Evolutionary conservation across 2,888 invertebrate genomes (phyloP), one percentile per base, ranked within the genome.

Genomic region (Tanypteryx hageni): DNA sequence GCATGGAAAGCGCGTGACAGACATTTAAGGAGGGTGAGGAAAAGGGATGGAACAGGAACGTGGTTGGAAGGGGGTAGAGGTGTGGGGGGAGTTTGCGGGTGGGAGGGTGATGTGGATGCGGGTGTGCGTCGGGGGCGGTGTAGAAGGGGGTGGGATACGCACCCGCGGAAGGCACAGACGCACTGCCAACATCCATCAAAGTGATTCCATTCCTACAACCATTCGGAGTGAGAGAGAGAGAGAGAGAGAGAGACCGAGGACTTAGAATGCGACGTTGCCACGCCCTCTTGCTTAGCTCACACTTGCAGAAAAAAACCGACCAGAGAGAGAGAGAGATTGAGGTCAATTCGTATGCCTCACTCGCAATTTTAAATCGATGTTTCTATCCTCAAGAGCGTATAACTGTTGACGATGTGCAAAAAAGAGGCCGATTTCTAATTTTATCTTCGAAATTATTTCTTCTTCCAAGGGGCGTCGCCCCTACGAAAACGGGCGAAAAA

Each of bases 241-340:
- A 44, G 44, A 44, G 44, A 44, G 44, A 5, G 68, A 9, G 68
- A 11, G 27, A 27, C 76, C 76, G 27, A 44, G 44, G 76, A 76
- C 76, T 76, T 76, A 76, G 76, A 76, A 76, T 27, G 76, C 76
- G 76, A 76, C 76, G 76, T 76, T 76, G 76, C 76, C 76, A 27
- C 22, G 76, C 76, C 22, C 68, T n/a, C 68, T 68, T 18, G 9
- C n/a, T n/a, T 9, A 27, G 76, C 76, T 22, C 27, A n/a, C 76
- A 44, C 44, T 76, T 13, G 76, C 76, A 27, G 27, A 76, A 76
- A 64, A 76, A 64, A 76, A 76, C n/a, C 13, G 76, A 76, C 44
- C 44, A 44, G 44, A 44, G 44, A 44, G 44, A 44, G 5, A 44
- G 44, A 44, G 44, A 44, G 76, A 76, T 76, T 76, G 76, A 27